Conservation (phyloP, 2,113 vertebrate genomes). For the Neotragus moschatus region DNA sequence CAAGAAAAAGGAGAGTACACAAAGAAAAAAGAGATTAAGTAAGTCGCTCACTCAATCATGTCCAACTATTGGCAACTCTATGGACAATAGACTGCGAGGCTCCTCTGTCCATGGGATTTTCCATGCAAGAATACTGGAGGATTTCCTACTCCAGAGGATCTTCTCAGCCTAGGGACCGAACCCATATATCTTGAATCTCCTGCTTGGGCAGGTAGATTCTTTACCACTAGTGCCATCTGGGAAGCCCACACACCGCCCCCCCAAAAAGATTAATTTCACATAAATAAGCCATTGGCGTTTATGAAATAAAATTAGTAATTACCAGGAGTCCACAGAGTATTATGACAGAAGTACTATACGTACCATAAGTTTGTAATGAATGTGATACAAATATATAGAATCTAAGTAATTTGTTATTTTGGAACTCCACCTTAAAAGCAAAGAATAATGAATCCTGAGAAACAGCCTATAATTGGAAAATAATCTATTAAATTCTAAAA, state of each 20-base stretch:
- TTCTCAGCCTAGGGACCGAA: background rate
- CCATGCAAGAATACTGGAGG: background rate
- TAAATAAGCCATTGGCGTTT: background rate
- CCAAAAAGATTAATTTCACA: background rate
- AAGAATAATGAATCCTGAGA: background rate
- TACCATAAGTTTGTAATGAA: background rate
- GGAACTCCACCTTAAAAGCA: background rate
- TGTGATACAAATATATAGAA: background rate
- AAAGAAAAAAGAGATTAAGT: background rate
- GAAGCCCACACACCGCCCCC: background rate
- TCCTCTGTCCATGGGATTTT: background rate
- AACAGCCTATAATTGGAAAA: background rate
- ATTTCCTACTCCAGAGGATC: background rate
- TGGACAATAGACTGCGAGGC: background rate
- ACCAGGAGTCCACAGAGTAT: background rate
- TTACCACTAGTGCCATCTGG: background rate
- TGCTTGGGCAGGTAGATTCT: background rate
- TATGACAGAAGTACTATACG: background rate
- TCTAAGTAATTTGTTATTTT: background rate
- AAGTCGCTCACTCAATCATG: background rate
- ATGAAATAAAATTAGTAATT: background rate
- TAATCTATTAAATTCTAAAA: background rate
- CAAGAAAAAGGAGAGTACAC: background rate
- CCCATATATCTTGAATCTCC: background rate
- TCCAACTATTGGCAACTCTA: background rate